Base-by-base conservation (phyloP, 2,888 invertebrate species). In the Meiosimyza decipiens region DNA sequence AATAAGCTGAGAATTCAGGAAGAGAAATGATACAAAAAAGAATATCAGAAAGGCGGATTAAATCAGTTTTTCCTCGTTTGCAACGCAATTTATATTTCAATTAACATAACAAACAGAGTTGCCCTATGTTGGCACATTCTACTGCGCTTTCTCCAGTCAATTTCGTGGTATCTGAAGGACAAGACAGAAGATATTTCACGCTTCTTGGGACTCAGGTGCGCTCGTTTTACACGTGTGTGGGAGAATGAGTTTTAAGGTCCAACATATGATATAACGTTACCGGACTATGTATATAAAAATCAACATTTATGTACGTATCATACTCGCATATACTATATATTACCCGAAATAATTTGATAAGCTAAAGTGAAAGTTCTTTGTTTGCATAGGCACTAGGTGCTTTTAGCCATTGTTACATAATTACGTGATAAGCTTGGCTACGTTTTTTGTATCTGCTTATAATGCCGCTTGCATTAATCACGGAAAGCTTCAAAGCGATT, bases 71-170 rank as follows among this genome's bases (percentile, higher is more conserved):
- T 6, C 11, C 18, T 51, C 51, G 51, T 64, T 51, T 28, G 51
- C 33, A 15, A 28, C 59, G 50, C 18, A 71, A 50, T 71, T 78
- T 78, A 81, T 80, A 82, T 79, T 80, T 78, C 82, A 80, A 80
- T 80, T 80, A 80, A 79, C 80, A 82, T 80, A 82, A 82, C 79
- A 82, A 80, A 59, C 62, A 55, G 63, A 51, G 67, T 57, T 33
- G 57, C 55, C 69, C 71, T 28, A 28, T 28, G 28, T 28, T 63
- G 50, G 62, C 65, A 77, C 72, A 74, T 74, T 71, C 69, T 68
- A 73, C 72, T 73, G 73, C 70, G 64, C 28, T 52, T 59, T 12
- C 18, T 2, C 6, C 13, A 18, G 9, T 18, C 63, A 51, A 13
- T 18, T 4, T 9, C 9, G 40, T 40, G 40, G 40, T 40, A 7